Evolutionary conservation across 2,888 invertebrate genomes (phyloP), one percentile per base, ranked within the genome.

Genomic region (Chaitophorus viminalis): DNA sequence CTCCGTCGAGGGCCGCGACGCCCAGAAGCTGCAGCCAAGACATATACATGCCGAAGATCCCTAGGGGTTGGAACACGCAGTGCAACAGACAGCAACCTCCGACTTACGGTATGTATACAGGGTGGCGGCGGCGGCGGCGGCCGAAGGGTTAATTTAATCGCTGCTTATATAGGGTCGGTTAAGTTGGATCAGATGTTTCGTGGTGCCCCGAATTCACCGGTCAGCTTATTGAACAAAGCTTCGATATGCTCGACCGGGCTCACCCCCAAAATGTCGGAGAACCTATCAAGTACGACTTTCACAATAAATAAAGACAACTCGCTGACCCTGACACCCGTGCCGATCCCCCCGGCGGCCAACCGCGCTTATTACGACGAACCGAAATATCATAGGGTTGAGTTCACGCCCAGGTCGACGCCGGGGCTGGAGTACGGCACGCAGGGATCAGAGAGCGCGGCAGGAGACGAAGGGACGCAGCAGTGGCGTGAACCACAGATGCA

Each of bases 41-140:
- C 89, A 91, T 93, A 6, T 92, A 93, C 90, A 92, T 92, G 90
- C 92, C 93, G 4, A 92, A 92, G 88, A 90, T 92, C 84, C 93
- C 93, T 0, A 91, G 92, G 89, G 93, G 92, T 68, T 93, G 93
- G 93, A 92, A 91, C 89, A 88, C 90, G 9, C 78, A 89, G 31
- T 74, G 74, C 25, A 78, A 86, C 39, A 33, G 68, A 36, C 85
- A 87, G 29, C 85, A 89, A 11, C 89, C 79, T 2, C 65, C 83
- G 25, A 84, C 83, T 36, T 88, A 84, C 52, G 84, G 88, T 88
- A 84, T 17, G 78, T 79, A 52, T 46, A 46, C 1, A 11, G 46
- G 14, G 14, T 9, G 46, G 11, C 46, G 9, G 11, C 46, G 9
- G 9, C 46, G 46, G 46, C 46, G 1, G 46, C 46, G 46, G 46